Evolutionary conservation across 2,113 vertebrate genomes (phyloP), one percentile per base, ranked within the genome.

Genomic region (Puntigrus tetrazona): DNA sequence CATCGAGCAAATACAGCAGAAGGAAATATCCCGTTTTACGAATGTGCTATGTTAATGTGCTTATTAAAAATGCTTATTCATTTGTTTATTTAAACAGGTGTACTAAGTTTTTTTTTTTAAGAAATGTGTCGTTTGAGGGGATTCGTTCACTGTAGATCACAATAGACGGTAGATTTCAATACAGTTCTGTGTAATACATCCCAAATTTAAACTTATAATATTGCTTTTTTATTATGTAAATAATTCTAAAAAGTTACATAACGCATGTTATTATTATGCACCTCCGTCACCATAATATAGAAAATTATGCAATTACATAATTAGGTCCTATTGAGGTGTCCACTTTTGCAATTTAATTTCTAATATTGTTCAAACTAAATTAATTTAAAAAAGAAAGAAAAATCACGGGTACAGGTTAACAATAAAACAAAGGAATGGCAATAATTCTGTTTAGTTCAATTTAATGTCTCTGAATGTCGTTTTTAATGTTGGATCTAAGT

Each of bases 1-100:
- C 27, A 8, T 1, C 22, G 2, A 2, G 72, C n/a, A 52, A 52
- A 43, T 0, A 43, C 22, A 7, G 10, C 16, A 18, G 16, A 65
- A 63, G 29, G 1, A 63, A 41, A 43, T 25, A 69, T 69, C 7
- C 22, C 9, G 22, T 14, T 74, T 74, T 74, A 27, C 38, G 2
- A n/a, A 1, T 7, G 65, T 69, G 31, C 20, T 22, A 72, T 72
- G n/a, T 5, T 73, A 25, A 73, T 73, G 43, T 72, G 69, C n/a
- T 14, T 41, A 25, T 43, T 73, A 45, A 43, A 72, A 72, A 7
- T 1, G 22, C 20, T 69, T 13, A 41, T 22, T 38, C 9, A 20
- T 36, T 36, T 67, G 61, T 65, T 65, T 67, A 67, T 69, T 69
- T 69, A 69, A 69, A 69, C 65, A 36, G 36, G 31, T 36, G 65